These are phyloP conservation scores for Diabrotica virgifera DNA, from an alignment of 1,140 invertebrate species.

Conservation along the genomic window DNA sequence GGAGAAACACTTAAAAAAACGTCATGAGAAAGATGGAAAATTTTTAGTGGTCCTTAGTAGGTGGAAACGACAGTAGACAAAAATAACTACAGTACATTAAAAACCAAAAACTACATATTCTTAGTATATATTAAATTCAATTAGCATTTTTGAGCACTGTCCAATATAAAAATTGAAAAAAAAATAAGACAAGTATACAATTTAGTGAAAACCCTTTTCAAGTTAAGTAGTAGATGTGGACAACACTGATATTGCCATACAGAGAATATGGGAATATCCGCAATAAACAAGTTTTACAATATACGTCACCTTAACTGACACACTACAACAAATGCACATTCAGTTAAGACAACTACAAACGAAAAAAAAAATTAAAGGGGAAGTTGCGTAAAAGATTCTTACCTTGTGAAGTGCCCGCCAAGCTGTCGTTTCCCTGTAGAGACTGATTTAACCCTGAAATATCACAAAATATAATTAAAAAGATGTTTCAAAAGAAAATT, in stretches of 20 bases:
- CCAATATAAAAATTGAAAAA: too few species aligned
- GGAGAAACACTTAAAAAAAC: too few species aligned
- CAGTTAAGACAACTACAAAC: constrained; percentile 20
- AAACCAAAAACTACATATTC: too few species aligned
- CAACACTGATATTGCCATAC: background rate
- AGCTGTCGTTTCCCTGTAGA: constrained; percentile 61
- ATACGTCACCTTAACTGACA: constrained; percentile 20
- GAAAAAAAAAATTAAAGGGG: background rate
- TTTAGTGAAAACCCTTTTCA: background rate
- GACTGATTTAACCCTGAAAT: constrained; percentile 64
- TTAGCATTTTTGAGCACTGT: too few species aligned
- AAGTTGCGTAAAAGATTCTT: constrained; percentile 52
- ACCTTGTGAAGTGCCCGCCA: constrained; percentile 83
- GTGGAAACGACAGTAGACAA: too few species aligned
- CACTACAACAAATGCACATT: constrained; percentile 19
- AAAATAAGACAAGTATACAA: too few species aligned
- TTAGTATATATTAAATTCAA: too few species aligned
- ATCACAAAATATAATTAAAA: background rate
- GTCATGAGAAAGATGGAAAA: too few species aligned
- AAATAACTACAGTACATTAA: too few species aligned
- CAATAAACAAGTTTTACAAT: background rate
- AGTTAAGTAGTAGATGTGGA: background rate
- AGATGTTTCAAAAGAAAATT: too few species aligned
- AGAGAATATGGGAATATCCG: background rate
- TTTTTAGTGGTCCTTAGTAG: too few species aligned